Evolutionary conservation across 2,113 vertebrate genomes (phyloP), one percentile per base, ranked within the genome.

Genomic region (Heterochromis multidens): DNA sequence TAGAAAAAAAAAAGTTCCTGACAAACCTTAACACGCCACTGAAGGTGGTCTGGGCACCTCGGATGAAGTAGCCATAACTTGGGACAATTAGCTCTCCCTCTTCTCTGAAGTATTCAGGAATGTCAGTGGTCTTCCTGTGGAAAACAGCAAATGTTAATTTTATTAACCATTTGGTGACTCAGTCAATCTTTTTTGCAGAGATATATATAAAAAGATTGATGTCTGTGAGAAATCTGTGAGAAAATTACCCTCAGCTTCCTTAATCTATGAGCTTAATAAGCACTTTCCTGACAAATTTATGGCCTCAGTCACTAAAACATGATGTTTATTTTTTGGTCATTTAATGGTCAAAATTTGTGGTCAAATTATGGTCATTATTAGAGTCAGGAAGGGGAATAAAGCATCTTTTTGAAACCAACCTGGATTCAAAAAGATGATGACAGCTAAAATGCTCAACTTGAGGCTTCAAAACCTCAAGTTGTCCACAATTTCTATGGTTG

Each of bases 21-120:
- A 76, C 94, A 74, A 91, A 99, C 99, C 99, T 97, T 57, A 98
- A 93, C 67, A 99, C 98, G 21, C 97, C 97, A 19, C 96, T 98
- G 95, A 99, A 99, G 19, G 99, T 99, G 87, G 98, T 98, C 58
- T 97, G 95, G 67, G 98, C 99, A 19, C 99, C 99, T 19, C 98
- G 96, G 86, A 99, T 97, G 67, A 99, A 99, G 87, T 97, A 96
- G 60, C 99, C 98, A 0, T 99, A 99, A 79, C 91, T 94, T 7
- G 98, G 97, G 88, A 98, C 91, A 31, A 99, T 93, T 96, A 99
- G 95, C 93, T 99, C 98, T 31, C 94, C 97, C n/a, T 99, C 99
- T 89, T 99, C 97, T 54, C 94, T 96, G 29, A 97, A 96, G 87
- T 97, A 92, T 83, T 96, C 96, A 4, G 99, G 99, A 58, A 98